Percentiles rank a stretch among this genome's conserved stretches.
phyloP scores from a whole-genome alignment of 2,888 invertebrate genomes.

The Athrips mouffetella region DNA sequence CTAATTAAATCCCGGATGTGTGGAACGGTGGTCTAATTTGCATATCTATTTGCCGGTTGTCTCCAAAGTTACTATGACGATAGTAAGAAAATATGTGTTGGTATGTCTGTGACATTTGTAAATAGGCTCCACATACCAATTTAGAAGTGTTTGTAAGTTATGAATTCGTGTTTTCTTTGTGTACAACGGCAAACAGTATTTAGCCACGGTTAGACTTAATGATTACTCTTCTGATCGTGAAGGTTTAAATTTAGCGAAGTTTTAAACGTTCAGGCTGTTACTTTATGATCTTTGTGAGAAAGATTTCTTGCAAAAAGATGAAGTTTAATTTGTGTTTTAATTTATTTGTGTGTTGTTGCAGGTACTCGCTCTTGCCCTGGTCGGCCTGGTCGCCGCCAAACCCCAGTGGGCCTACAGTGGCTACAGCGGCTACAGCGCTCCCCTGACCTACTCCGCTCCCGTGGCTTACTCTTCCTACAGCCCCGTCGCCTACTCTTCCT shows the following conservation, averaged over 20 bases:
- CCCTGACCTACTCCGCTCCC: constrained; percentile 22
- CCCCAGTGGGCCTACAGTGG: constrained; percentile 17
- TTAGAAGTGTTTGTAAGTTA: no score
- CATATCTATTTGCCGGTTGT: background rate
- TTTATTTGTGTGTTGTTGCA: constrained; percentile 9
- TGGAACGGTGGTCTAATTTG: background rate
- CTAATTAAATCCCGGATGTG: constrained; percentile 4
- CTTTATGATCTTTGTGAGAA: no score
- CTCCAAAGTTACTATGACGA: background rate
- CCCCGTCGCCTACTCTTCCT: constrained; percentile 7
- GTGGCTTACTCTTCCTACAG: constrained; percentile 15
- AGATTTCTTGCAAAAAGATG: no score
- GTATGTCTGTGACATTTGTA: no score
- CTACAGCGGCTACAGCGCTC: constrained; percentile 21
- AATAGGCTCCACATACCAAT: no score
- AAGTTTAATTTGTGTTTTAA: background rate
- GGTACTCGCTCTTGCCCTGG: constrained; percentile 22
- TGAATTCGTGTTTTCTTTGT: no score
- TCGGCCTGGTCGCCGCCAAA: constrained; percentile 24
- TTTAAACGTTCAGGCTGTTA: no score
- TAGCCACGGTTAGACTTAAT: no score
- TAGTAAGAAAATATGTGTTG: background rate
- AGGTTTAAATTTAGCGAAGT: no score
- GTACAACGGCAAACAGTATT: no score
- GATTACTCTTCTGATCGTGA: no score